These are phyloP conservation scores for Rhynchophorus ferrugineus DNA, from an alignment of 1,140 invertebrate genomes.

Conservation along the genomic window DNA sequence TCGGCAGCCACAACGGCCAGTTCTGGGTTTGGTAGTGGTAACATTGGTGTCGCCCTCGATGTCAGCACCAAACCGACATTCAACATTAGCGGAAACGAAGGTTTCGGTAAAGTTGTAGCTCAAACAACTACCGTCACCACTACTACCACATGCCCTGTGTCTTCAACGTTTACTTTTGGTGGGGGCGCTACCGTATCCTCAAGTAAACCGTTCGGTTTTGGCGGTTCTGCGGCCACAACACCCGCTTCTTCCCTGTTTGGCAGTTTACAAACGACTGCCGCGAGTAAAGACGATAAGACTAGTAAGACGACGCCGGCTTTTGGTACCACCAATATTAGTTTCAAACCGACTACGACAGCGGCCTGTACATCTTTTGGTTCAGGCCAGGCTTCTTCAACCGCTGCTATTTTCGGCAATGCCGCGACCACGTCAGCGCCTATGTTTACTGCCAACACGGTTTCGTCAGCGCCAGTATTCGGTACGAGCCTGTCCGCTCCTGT, in stretches of 20 bases:
- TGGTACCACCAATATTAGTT: too few species aligned
- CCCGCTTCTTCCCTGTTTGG: too few species aligned
- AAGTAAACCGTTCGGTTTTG: background rate
- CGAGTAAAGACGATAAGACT: too few species aligned
- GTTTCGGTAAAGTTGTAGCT: background rate
- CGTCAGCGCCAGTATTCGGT: conserved; percentile 2
- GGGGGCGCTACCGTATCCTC: background rate
- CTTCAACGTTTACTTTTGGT: background rate
- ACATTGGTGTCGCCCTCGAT: too few species aligned
- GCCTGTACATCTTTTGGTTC: background rate
- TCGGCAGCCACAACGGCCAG: background rate
- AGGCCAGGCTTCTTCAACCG: background rate
- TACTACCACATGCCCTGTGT: background rate
- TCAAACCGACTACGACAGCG: background rate
- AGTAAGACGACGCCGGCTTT: too few species aligned
- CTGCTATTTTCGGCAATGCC: background rate
- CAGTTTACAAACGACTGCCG: too few species aligned
- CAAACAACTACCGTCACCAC: background rate
- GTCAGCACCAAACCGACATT: background rate
- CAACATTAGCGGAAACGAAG: background rate
- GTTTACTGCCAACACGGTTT: background rate
- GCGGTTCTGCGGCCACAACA: background rate
- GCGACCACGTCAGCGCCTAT: background rate
- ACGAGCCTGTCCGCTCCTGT: background rate
- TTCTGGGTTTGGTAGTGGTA: background rate